These are phyloP conservation scores for Porites evermanni DNA, from an alignment of 92 coral and sea anemone genomes.

Conservation along the genomic window DNA sequence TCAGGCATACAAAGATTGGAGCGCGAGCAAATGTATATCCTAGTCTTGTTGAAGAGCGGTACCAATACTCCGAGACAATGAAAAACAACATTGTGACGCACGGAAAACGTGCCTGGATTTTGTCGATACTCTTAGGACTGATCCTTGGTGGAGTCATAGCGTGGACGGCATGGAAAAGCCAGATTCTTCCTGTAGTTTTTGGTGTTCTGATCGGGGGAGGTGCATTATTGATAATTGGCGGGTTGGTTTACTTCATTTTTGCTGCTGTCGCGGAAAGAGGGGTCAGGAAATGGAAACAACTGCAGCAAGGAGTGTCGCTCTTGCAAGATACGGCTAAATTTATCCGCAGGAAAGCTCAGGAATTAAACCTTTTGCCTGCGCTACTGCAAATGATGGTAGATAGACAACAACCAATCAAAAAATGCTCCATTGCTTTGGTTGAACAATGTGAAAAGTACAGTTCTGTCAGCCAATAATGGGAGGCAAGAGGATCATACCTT, in stretches of 20 bases:
- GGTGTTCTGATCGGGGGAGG: constrained; percentile 27
- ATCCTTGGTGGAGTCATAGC: constrained; percentile 19
- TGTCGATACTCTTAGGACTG: constrained; percentile 13
- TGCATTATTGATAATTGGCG: background rate
- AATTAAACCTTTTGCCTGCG: background rate
- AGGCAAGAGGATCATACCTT: background rate
- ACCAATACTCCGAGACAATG: background rate
- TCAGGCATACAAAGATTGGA: constrained; percentile 9
- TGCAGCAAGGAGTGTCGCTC: background rate
- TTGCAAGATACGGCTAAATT: background rate
- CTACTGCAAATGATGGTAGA: background rate
- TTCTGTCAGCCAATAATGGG: background rate
- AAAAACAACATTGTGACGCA: constrained; percentile 10
- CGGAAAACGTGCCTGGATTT: constrained; percentile 1
- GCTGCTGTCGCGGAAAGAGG: background rate
- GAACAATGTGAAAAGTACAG: background rate
- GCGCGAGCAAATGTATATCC: background rate
- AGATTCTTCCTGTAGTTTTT: background rate
- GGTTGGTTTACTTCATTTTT: background rate
- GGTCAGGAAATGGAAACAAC: constrained; percentile 11
- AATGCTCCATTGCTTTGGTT: background rate
- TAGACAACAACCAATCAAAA: background rate
- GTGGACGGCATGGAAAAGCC: background rate
- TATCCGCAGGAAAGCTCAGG: background rate
- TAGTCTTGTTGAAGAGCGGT: background rate